Evolutionary conservation across 1,140 invertebrate genomes (phyloP).

Genomic region (Bombus fervidus): DNA sequence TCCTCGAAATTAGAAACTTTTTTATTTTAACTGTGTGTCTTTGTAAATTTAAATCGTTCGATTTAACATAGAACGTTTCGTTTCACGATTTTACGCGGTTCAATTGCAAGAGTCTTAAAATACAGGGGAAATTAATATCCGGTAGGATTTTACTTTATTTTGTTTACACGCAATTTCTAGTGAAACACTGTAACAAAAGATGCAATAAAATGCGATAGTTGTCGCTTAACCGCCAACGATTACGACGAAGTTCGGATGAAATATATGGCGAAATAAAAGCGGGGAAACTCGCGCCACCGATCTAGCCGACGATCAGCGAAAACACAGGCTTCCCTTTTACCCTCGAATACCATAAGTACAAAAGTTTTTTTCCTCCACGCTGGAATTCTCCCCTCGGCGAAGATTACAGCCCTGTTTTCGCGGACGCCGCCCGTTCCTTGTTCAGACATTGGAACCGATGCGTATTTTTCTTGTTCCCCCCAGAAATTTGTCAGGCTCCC

Average conservation of each 20-base stretch:
- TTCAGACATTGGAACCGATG: slow-evolving; percentile 62
- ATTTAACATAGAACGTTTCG: background rate
- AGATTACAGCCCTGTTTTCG: slow-evolving; percentile 65
- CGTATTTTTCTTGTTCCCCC: slow-evolving; percentile 64
- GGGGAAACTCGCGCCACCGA: background rate
- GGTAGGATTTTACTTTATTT: background rate
- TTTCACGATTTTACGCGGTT: background rate
- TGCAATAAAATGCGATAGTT: slow-evolving; percentile 8
- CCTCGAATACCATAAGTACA: slow-evolving; percentile 34
- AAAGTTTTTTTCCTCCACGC: slow-evolving; percentile 52
- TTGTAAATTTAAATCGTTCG: background rate
- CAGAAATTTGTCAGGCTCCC: slow-evolving; percentile 56
- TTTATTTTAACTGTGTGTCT: background rate
- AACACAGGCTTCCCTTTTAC: slow-evolving; percentile 36
- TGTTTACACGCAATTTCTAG: background rate
- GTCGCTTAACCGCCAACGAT: background rate
- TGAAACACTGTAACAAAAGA: background rate
- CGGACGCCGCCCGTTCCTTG: slow-evolving; percentile 37
- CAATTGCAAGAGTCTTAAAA: background rate
- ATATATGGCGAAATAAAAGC: slow-evolving; percentile 8
- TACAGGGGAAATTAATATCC: background rate
- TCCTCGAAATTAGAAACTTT: slow-evolving; percentile 12
- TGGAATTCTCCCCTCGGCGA: slow-evolving; percentile 47
- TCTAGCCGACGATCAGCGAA: slow-evolving; percentile 26
- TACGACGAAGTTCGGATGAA: background rate